Evolutionary conservation across 2,797 vertebrate species (phyloP).

Genomic region (Choloepus didactylus): DNA sequence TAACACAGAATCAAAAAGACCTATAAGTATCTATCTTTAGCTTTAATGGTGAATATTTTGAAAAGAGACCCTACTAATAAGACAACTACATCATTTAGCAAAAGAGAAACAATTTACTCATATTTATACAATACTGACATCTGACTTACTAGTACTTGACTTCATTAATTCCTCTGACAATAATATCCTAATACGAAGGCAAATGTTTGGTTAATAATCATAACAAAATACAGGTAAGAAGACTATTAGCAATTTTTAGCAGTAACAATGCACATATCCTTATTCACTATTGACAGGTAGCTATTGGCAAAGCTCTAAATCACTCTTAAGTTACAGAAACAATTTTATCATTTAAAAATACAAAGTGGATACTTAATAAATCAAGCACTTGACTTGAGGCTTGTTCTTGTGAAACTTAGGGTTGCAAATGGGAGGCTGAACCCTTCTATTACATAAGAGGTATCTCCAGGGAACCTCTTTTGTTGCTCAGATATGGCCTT

Average conservation of each 20-base stretch:
- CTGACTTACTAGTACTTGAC: constrained; percentile 52
- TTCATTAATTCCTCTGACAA: constrained; percentile 13
- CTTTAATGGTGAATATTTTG: not conserved
- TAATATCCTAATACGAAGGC: constrained; percentile 48
- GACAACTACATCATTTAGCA: not conserved
- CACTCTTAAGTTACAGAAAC: constrained; percentile 58
- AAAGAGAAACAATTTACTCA: constrained; percentile 13
- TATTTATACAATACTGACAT: constrained; percentile 3
- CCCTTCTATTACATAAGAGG: too few species aligned
- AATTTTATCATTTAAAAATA: constrained; percentile 55
- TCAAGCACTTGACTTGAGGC: too few species aligned
- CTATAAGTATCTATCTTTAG: constrained; percentile 10
- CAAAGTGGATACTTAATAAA: not conserved
- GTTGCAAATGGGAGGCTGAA: too few species aligned
- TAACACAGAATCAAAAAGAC: constrained; percentile 26
- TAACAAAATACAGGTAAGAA: constrained; percentile 31
- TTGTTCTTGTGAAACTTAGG: too few species aligned
- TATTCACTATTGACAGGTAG: constrained; percentile 1
- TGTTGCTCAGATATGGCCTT: too few species aligned
- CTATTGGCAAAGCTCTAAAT: constrained; percentile 47
- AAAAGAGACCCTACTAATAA: constrained; percentile 12
- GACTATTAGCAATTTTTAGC: not conserved
- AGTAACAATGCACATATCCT: not conserved
- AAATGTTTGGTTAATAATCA: constrained; percentile 20
- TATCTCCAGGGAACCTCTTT: too few species aligned